These are phyloP conservation scores for Amphiprion clarkii DNA, from an alignment of 2,797 vertebrate genomes.

Conservation along the genomic window DNA sequence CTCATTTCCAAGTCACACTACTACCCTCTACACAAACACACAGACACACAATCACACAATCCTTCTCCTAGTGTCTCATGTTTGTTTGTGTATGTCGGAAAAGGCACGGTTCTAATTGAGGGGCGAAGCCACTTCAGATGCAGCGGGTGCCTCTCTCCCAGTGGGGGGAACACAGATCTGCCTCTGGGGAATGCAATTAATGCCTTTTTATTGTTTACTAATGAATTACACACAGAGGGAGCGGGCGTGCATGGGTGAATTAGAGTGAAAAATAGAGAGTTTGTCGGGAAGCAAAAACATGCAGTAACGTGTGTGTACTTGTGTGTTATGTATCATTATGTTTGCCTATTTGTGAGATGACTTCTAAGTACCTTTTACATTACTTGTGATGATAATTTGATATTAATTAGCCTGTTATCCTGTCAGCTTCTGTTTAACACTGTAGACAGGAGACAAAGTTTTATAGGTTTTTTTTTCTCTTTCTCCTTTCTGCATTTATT, in stretches of 20 bases:
- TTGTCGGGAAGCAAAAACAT: conserved; percentile 40
- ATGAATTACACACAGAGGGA: conserved; percentile 77
- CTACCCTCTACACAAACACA: conserved; percentile 6
- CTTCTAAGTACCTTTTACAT: conserved; percentile 45
- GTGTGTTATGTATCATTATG: conserved; percentile 19
- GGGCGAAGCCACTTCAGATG: conserved; percentile 69
- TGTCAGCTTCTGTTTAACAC: conserved; percentile 23
- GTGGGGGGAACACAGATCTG: conserved; percentile 65
- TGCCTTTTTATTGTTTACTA: conserved; percentile 80
- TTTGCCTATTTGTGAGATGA: conserved; percentile 43
- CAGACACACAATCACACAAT: conserved; percentile 9
- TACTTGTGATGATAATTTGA: conserved; percentile 53
- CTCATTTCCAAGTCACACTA: conserved; percentile 43
- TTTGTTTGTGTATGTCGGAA: conserved; percentile 68
- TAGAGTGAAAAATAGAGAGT: conserved; percentile 49
- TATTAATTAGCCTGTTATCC: conserved; percentile 51
- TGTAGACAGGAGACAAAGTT: not conserved
- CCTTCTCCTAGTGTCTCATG: conserved; percentile 40
- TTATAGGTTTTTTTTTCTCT: too few species aligned
- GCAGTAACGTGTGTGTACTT: conserved; percentile 26
- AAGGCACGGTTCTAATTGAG: conserved; percentile 69
- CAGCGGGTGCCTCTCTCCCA: conserved; percentile 61
- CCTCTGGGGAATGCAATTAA: conserved; percentile 80
- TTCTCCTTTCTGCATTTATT: conserved; percentile 17
- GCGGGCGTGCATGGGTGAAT: conserved; percentile 47